Evolutionary conservation across 1,140 invertebrate genomes (phyloP).

Genomic region (Drosophila willistoni): DNA sequence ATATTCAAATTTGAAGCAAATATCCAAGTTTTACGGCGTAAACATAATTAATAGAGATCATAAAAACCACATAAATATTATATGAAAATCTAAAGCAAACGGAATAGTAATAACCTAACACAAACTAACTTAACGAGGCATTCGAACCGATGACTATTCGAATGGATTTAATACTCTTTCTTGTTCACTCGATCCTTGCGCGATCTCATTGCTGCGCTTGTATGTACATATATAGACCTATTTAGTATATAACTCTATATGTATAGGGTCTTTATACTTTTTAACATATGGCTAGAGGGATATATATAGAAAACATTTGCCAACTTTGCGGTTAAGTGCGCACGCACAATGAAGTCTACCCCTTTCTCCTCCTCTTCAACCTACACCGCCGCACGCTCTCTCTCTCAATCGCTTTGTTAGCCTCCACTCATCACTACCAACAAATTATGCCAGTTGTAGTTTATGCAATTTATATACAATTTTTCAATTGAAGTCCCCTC

Average conservation of each 20-base stretch:
- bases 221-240: no score
- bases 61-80: conserved; percentile 23
- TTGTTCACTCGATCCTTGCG: no score
- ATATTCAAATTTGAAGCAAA: conserved; percentile 26
- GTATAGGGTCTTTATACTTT: conserved; percentile 13
- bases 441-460: conserved; percentile 58
- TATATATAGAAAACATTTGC: conserved; percentile 46
- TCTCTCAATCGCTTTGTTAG: conserved; percentile 6
- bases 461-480: conserved; percentile 77
- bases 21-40: conserved; percentile 8
- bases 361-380: not conserved
- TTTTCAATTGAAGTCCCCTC: conserved; percentile 64
- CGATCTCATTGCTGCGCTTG: no score
- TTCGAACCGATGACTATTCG: no score
- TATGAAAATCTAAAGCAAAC: no score
- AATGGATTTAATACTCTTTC: no score
- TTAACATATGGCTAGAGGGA: conserved; percentile 16
- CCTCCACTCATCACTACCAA: conserved; percentile 24
- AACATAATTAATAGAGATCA: conserved; percentile 51
- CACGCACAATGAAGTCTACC: conserved; percentile 65
- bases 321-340: conserved; percentile 72
- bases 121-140: no score
- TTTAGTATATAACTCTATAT: no score
- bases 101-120: no score
- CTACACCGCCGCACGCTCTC: not conserved